phyloP scores from a whole-genome alignment of 2,888 invertebrate species.

The Aromia moschata region DNA sequence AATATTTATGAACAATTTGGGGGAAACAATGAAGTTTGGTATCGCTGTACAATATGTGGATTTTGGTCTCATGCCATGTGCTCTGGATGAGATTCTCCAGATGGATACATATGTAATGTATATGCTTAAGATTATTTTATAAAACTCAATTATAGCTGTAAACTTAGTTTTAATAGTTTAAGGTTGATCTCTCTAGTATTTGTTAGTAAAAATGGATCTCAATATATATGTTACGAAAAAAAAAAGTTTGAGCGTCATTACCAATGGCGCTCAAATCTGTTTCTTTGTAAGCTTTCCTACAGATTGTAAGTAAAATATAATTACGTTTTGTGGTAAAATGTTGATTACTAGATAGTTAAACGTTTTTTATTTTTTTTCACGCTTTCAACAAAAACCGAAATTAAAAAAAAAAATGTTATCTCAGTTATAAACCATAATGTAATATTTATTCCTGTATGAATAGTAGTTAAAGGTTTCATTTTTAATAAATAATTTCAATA shows the following conservation, averaged over 20 bases:
- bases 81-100: slow-evolving; percentile 46
- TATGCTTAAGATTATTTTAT: not conserved
- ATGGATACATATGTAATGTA: slow-evolving; percentile 22
- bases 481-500: no score
- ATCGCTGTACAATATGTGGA: slow-evolving; percentile 29
- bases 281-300: slow-evolving; percentile 32
- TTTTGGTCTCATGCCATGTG: slow-evolving; percentile 48
- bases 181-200: slow-evolving; percentile 15
- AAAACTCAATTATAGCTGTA: slow-evolving; percentile 7
- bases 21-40: slow-evolving; percentile 1
- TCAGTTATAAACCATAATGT: no score
- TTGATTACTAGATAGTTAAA: slow-evolving; percentile 39
- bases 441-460: no score
- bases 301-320: slow-evolving; percentile 23
- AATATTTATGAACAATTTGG: not conserved
- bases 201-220: slow-evolving; percentile 29
- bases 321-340: slow-evolving; percentile 37
- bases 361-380: slow-evolving; percentile 28
- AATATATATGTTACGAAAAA: slow-evolving; percentile 27
- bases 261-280: slow-evolving; percentile 33
- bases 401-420: slow-evolving; percentile 41
- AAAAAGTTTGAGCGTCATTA: slow-evolving; percentile 31
- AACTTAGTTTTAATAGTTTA: slow-evolving; percentile 12
- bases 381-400: slow-evolving; percentile 38
- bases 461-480: no score